These are phyloP conservation scores for Amphiprion ocellaris DNA, from an alignment of 2,113 vertebrate genomes.

Conservation along the genomic window DNA sequence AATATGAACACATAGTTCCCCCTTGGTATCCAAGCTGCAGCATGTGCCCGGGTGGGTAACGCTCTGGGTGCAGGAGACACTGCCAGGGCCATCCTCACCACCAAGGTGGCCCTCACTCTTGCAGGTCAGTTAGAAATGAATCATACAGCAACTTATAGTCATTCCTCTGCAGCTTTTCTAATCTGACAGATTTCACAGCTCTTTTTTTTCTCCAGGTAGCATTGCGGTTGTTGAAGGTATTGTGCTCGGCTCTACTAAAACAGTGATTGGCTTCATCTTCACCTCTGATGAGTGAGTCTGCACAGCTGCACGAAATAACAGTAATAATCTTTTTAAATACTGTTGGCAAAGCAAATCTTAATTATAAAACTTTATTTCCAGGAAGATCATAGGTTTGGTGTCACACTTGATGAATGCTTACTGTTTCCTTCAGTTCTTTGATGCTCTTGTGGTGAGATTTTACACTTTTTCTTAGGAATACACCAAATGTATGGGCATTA, in stretches of 20 bases:
- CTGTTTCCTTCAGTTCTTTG: slow-evolving; percentile 82
- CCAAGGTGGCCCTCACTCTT: slow-evolving; percentile 83
- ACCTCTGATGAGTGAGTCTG: slow-evolving; percentile 88
- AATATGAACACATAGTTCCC: slow-evolving; percentile 84
- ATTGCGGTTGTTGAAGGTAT: slow-evolving; percentile 82
- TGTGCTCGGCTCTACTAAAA: slow-evolving; percentile 83
- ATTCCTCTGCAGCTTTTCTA: neutral
- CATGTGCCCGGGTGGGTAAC: slow-evolving; percentile 88
- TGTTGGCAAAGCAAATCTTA: neutral
- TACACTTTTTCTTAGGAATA: neutral
- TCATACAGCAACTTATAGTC: no score
- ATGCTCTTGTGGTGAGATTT: slow-evolving; percentile 78
- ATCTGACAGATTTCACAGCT: slow-evolving; percentile 5
- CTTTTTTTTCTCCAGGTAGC: slow-evolving; percentile 71
- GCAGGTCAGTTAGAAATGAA: slow-evolving; percentile 79
- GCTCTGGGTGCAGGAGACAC: slow-evolving; percentile 88
- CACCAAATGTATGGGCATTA: neutral
- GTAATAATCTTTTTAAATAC: neutral
- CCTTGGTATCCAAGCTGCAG: slow-evolving; percentile 87
- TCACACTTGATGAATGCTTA: slow-evolving; percentile 78
- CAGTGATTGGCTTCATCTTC: slow-evolving; percentile 88
- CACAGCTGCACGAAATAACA: neutral
- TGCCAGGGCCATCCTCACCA: slow-evolving; percentile 83
- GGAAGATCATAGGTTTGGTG: slow-evolving; percentile 77
- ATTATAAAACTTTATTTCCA: slow-evolving; percentile 52